Percentiles rank a stretch among this genome's conserved stretches.
Conservation (phyloP, 92 coral and sea anemone species). For the Desmophyllum pertusum region DNA sequence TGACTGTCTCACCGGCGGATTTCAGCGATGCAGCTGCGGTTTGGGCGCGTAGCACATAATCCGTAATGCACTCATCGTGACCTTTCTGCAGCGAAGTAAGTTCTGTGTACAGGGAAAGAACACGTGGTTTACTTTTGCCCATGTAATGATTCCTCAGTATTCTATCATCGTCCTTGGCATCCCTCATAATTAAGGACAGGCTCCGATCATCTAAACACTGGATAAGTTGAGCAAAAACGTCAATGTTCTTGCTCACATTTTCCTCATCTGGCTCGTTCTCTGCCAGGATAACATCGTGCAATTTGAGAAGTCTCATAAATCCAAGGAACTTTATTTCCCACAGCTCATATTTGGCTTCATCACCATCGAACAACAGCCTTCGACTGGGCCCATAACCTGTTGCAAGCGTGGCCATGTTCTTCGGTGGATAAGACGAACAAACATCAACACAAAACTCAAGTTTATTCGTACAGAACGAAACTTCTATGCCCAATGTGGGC, state of each 20-base stretch:
- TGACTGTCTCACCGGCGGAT: constrained; percentile 19
- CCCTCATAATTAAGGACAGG: constrained; percentile 48
- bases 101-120: constrained; percentile 35
- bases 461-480: neutral
- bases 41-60: constrained; percentile 53
- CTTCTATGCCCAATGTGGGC: neutral
- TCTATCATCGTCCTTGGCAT: constrained; percentile 49
- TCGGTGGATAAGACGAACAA: neutral
- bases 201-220: constrained; percentile 65
- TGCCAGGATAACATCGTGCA: constrained; percentile 38
- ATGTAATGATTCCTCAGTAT: constrained; percentile 10
- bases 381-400: constrained; percentile 82
- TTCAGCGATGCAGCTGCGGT: constrained; percentile 37
- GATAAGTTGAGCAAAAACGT: constrained; percentile 62
- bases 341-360: constrained; percentile 63
- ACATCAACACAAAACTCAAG: neutral
- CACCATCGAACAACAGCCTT: constrained; percentile 56
- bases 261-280: constrained; percentile 26
- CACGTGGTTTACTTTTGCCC: constrained; percentile 34
- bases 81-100: constrained; percentile 35
- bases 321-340: constrained; percentile 73
- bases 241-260: constrained; percentile 23
- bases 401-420: neutral
- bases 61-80: constrained; percentile 23
- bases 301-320: constrained; percentile 54